Conservation (phyloP, 2,888 invertebrate genomes). For the Mechanitis messenoides region DNA sequence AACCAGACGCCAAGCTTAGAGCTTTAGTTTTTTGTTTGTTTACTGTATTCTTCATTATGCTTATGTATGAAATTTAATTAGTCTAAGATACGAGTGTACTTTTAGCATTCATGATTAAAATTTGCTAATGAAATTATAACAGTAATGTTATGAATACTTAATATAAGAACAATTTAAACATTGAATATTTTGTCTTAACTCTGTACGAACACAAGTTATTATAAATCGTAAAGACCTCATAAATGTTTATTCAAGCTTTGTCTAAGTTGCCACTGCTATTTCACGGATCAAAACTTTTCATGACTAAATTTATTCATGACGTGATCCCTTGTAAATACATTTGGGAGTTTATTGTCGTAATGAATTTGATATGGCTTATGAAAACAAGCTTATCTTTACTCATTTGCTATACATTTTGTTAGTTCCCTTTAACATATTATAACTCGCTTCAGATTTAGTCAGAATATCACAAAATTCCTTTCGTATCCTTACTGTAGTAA, state of each 20-base stretch:
- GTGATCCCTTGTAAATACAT: conserved; percentile 74
- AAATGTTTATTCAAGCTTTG: conserved; percentile 45
- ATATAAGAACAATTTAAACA: neutral
- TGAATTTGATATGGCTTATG: conserved; percentile 73
- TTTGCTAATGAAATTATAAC: too few relatives aligned
- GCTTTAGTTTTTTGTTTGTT: too few relatives aligned
- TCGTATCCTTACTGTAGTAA: conserved; percentile 29
- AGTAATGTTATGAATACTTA: too few relatives aligned
- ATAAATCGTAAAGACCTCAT: conserved; percentile 19
- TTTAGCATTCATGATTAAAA: too few relatives aligned
- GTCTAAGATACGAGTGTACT: too few relatives aligned
- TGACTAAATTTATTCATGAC: conserved; percentile 74
- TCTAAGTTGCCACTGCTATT: conserved; percentile 63
- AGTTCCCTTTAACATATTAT: conserved; percentile 22
- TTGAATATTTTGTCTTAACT: neutral
- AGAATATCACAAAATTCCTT: conserved; percentile 41
- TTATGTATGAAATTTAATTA: too few relatives aligned
- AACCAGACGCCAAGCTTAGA: too few relatives aligned
- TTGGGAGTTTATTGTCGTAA: conserved; percentile 74
- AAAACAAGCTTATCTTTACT: conserved; percentile 55
- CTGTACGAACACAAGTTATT: conserved; percentile 5
- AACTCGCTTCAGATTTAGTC: neutral
- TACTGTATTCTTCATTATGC: too few relatives aligned
- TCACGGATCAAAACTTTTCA: conserved; percentile 70
- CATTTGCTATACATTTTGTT: conserved; percentile 32